phyloP scores from a whole-genome alignment of 2,797 vertebrate species.

The Microctenopoma lineatum region DNA sequence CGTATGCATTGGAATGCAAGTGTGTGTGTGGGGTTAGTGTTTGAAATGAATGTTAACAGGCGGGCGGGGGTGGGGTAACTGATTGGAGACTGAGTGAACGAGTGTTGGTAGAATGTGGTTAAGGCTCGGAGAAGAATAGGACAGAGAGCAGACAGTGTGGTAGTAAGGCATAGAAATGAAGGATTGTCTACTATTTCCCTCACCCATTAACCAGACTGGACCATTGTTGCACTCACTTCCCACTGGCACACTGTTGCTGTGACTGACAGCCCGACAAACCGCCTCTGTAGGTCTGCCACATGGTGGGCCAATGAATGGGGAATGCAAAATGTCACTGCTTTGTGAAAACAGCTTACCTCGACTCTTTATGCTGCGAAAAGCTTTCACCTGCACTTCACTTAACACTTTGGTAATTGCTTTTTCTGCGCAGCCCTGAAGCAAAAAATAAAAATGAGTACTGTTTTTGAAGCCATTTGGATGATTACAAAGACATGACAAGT shows the following conservation, averaged over 20 bases:
- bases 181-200: conserved; percentile 77
- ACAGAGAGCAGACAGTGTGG: conserved; percentile 66
- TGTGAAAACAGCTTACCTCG: conserved; percentile 74
- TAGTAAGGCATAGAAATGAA: conserved; percentile 71
- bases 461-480: conserved; percentile 31
- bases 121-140: conserved; percentile 63
- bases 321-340: conserved; percentile 66
- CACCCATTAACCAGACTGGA: conserved; percentile 80
- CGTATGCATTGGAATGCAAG: conserved; percentile 70
- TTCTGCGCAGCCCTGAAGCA: conserved; percentile 25
- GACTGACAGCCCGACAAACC: conserved; percentile 81
- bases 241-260: conserved; percentile 78
- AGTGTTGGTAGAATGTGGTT: conserved; percentile 69
- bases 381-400: conserved; percentile 68
- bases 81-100: conserved; percentile 60
- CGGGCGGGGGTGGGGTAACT: conserved; percentile 69
- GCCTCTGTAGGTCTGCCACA: conserved; percentile 79
- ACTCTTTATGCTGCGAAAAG: conserved; percentile 61
- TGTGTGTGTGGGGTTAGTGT: conserved; percentile 58
- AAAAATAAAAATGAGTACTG: conserved; percentile 24
- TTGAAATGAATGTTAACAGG: conserved; percentile 76
- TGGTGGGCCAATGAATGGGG: conserved; percentile 79
- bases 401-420: conserved; percentile 53
- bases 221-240: conserved; percentile 78
- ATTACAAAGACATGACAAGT: conserved; percentile 42